Percentiles rank a stretch among this genome's conserved stretches.
Conservation (phyloP, 2,113 vertebrate species). For the Octodon degus region DNA sequence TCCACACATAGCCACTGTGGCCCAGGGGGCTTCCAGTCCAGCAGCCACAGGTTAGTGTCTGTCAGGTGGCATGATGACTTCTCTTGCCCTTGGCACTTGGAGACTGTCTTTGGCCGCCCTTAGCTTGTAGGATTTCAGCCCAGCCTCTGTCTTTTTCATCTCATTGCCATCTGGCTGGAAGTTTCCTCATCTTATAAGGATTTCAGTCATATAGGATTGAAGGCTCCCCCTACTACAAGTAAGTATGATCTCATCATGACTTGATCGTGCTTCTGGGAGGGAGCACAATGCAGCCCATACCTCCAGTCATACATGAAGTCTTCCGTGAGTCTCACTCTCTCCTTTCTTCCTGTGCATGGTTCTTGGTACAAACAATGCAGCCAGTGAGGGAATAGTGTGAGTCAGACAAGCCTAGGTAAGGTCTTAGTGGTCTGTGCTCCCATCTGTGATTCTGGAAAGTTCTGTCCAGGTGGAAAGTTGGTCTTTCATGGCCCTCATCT, state of each 20-base stretch:
- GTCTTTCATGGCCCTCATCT: background rate
- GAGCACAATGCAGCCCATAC: rapidly evolving
- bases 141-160: background rate
- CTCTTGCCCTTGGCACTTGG: background rate
- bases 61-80: background rate
- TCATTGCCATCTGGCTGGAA: background rate
- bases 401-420: background rate
- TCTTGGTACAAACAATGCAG: too few species aligned
- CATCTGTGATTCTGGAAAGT: background rate
- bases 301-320: background rate
- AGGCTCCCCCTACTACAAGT: background rate
- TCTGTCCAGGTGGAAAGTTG: background rate
- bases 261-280: background rate
- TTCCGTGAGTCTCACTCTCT: background rate
- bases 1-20: background rate
- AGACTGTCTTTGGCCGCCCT: background rate
- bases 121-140: background rate
- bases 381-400: too few species aligned
- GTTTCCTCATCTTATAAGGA: background rate
- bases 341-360: background rate
- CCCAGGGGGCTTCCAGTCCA: background rate
- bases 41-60: background rate
- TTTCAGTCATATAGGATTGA: background rate
- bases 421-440: too few species aligned
- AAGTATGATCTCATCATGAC: background rate